Evolutionary conservation across 1,140 invertebrate species (phyloP), one percentile per base, ranked within the genome.

Genomic region (Episyrphus balteatus): DNA sequence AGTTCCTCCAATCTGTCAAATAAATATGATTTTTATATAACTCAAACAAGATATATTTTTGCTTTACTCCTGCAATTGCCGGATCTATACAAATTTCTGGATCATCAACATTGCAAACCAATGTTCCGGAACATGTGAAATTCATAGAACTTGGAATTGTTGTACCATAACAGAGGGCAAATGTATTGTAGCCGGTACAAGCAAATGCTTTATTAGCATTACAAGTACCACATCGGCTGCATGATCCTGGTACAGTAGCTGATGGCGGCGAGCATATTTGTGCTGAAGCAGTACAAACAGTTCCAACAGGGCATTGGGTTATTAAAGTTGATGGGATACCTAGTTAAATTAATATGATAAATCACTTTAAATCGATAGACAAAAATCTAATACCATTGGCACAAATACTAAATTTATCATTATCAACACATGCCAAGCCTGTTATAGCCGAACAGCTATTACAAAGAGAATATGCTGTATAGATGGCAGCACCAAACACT

Each of bases 81-180:
- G 47, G 19, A 40, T 50, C 50, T 6, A 49, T 55, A 49, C 62
- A 66, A 36, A 66, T 66, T 42, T 52, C 42, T 9, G 45, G 8
- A 34, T 44, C 39, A 17, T 55, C 49, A 6, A 46, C 42, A 40
- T 55, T 65, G 49, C 62, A 66, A 18, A 66, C 57, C 39, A 55
- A 57, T 31, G 51, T 52, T 1, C 44, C 7, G 19, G 45, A 48
- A 53, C 62, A 66, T 34, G 36, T 55, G 36, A 57, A 62, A 5
- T 6, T 10, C 3, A 54, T 55, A 5, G 21, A 15, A 49, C 32
- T 9, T 53, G 51, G 50, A 19, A 42, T 44, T 9, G 17, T 30
- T 15, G 54, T 58, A 40, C 60, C 60, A 40, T 59, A 47, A 40
- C 62, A 66, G 19, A 65, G 50, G 1, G 60, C 55, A 41, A 59